phyloP scores from a whole-genome alignment of 2,888 invertebrate species.

The Nemurella pictetii region DNA sequence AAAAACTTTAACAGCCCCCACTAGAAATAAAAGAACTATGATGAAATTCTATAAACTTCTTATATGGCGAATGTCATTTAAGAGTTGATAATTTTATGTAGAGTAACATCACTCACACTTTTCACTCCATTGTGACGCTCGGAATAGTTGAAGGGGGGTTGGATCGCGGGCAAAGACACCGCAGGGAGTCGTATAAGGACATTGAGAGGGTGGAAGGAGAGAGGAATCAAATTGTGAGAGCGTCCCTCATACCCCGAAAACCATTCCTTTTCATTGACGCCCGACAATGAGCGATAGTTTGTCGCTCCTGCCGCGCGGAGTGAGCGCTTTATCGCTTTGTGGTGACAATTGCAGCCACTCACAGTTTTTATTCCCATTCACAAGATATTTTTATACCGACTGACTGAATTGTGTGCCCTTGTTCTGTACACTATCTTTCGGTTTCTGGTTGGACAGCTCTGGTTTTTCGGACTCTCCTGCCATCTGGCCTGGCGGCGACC shows the following conservation, averaged over 20 bases:
- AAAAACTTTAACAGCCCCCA: slow-evolving; percentile 27
- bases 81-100: slow-evolving; percentile 23
- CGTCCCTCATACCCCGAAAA: background rate
- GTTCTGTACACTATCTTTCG: slow-evolving; percentile 26
- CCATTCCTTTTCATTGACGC: slow-evolving; percentile 34
- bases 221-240: slow-evolving; percentile 35
- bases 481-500: slow-evolving; percentile 31
- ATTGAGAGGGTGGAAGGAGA: slow-evolving; percentile 36
- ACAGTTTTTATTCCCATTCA: slow-evolving; percentile 23
- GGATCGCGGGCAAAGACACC: slow-evolving; percentile 30
- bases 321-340: slow-evolving; percentile 33
- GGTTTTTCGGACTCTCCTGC: slow-evolving; percentile 22
- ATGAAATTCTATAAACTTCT: slow-evolving; percentile 25
- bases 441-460: slow-evolving; percentile 36
- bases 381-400: slow-evolving; percentile 5
- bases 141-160: slow-evolving; percentile 31
- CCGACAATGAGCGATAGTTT: slow-evolving; percentile 39
- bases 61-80: slow-evolving; percentile 20
- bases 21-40: slow-evolving; percentile 12
- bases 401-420: background rate
- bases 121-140: slow-evolving; percentile 27
- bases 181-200: slow-evolving; percentile 35
- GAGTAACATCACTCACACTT: slow-evolving; percentile 26
- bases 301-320: slow-evolving; percentile 18
- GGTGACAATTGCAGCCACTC: slow-evolving; percentile 38